Evolutionary conservation across 2,888 invertebrate species (phyloP), one percentile per base, ranked within the genome.

Genomic region (Gastrophysa polygoni): DNA sequence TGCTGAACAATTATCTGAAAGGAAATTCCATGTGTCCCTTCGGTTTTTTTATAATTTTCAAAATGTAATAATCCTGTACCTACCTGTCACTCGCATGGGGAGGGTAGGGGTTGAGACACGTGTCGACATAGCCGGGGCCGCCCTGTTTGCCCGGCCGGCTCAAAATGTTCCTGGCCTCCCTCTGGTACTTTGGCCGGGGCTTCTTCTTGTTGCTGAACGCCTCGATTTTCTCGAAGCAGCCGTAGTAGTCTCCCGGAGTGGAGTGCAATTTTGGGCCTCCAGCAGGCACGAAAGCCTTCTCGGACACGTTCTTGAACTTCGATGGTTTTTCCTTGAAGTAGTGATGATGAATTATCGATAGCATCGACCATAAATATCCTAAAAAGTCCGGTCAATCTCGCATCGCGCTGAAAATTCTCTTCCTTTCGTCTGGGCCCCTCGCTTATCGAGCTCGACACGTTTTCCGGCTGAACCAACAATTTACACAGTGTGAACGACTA

Each of bases 241-340:
- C 86, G 65, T 81, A 82, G 73, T 82, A 83, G 71, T 86, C 86
- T 14, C 85, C 86, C 1, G 85, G 83, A 7, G 83, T 80, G 1
- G 84, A 79, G 67, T 84, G 84, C 52, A 74, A 72, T 71, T 86
- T 85, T 0, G 79, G 66, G 2, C 76, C 73, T 5, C 80, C 75
- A 18, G 75, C 61, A 2, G 81, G 80, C 24, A 77, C 59, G 59
- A 82, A 80, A 0, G 79, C 75, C 17, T 61, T 62, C 48, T 68
- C 66, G 5, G 72, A 71, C 2, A 73, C 68, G 48, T 71, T 72
- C 62, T 73, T 74, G n/a, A 63, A 66, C 28, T 49, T 61, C 2
- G 70, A 57, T 0, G 72, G 70, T 62, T 50, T 55, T 65, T 46
- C 54, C 68, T 75, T 74, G 28, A 61, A 61, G n/a, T n/a, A n/a